Conservation (phyloP, 2,113 vertebrate species). For the Nettapus auritus region DNA sequence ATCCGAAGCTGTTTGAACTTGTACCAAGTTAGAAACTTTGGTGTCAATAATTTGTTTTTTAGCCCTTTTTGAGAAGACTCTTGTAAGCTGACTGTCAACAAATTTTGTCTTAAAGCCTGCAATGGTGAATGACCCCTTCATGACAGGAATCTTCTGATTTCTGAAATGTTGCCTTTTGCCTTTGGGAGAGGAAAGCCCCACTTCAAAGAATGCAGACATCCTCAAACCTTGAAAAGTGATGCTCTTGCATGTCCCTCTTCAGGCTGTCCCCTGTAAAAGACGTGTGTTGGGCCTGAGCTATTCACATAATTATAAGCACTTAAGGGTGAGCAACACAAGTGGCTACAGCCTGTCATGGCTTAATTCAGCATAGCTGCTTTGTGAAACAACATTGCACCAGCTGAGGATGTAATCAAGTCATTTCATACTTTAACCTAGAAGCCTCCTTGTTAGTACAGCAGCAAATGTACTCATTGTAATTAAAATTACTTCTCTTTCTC, state of each 20-base stretch:
- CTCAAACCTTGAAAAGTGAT: neutral
- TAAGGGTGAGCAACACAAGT: neutral
- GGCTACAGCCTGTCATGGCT: neutral
- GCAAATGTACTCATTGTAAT: neutral
- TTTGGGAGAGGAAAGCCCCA: neutral
- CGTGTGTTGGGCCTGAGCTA: neutral
- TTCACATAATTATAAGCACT: rapidly evolving
- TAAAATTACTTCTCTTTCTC: neutral
- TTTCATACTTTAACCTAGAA: neutral
- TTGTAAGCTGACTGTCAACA: neutral
- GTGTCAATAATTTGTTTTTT: neutral
- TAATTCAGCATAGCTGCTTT: neutral
- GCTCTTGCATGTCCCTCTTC: neutral
- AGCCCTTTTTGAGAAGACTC: neutral
- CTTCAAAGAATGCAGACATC: neutral
- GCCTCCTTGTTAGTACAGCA: neutral
- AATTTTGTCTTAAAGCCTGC: neutral
- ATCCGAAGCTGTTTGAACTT: neutral
- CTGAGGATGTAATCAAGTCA: neutral
- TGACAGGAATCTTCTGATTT: neutral
- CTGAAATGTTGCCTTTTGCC: neutral
- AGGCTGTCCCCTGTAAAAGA: rapidly evolving
- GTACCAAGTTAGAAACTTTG: neutral
- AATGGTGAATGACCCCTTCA: neutral
- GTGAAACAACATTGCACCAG: neutral